Conservation (phyloP, 2,113 vertebrate genomes). For the Narcine bancroftii region DNA sequence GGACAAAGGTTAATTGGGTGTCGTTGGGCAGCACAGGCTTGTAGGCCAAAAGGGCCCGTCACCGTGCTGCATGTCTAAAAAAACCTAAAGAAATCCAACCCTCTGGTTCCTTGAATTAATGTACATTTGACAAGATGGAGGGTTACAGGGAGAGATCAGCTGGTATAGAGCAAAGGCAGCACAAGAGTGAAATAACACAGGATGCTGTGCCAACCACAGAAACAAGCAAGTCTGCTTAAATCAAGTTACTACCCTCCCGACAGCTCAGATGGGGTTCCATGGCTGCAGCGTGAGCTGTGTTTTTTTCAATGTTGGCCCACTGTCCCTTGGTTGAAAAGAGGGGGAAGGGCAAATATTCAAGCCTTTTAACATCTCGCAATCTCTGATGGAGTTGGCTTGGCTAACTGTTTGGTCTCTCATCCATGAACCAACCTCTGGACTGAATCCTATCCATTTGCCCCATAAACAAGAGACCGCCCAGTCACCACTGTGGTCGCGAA, state of each 20-base stretch:
- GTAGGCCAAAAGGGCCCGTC: no score
- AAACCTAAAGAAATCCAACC: no score
- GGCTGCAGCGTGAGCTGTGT: no score
- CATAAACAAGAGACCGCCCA: background rate
- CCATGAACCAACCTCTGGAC: background rate
- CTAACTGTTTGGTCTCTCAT: no score
- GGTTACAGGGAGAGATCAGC: no score
- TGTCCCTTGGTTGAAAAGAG: background rate
- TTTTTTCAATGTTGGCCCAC: background rate
- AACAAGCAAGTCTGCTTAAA: background rate
- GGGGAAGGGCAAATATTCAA: background rate
- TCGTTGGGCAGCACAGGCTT: no score
- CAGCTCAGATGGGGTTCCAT: background rate
- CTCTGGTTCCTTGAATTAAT: no score
- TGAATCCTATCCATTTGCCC: background rate
- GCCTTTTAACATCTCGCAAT: background rate
- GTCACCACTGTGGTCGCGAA: background rate
- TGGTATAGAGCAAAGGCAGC: no score
- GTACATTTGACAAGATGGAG: no score
- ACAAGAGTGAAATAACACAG: background rate
- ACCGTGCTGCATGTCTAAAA: no score
- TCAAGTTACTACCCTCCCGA: background rate
- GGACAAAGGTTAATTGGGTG: no score
- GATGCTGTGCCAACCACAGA: background rate
- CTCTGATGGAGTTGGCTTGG: no score